Conservation (phyloP, 2,888 invertebrate genomes). For the Rugalucina vietnamica region DNA sequence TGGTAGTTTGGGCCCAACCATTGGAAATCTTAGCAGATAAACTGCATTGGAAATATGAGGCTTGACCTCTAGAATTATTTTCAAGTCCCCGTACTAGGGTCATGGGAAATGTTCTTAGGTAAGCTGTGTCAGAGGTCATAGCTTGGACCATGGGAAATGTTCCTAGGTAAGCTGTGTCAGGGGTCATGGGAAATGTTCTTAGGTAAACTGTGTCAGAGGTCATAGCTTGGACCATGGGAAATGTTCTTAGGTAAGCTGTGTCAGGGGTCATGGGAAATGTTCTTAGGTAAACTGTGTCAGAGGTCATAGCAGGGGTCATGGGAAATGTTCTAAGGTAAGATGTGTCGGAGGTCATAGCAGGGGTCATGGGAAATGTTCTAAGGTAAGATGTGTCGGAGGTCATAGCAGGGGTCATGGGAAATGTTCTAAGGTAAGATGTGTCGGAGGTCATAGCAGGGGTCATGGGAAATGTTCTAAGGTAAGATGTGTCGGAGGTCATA, state of each 20-base stretch:
- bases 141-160: neutral
- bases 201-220: neutral
- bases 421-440: neutral
- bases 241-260: neutral
- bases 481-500: slow-evolving; percentile 11
- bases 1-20: too few relatives aligned
- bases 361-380: neutral
- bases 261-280: neutral
- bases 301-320: neutral
- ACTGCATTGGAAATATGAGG: too few relatives aligned
- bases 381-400: neutral
- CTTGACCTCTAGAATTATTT: too few relatives aligned
- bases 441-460: neutral
- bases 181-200: neutral
- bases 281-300: neutral
- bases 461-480: slow-evolving; percentile 78
- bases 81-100: too few relatives aligned
- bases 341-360: neutral
- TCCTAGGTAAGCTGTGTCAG: neutral
- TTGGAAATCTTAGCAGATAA: too few relatives aligned
- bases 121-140: neutral
- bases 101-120: neutral
- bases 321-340: neutral
- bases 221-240: neutral
- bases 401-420: slow-evolving; percentile 58